These are phyloP conservation scores for Hoplostethus atlanticus DNA, from an alignment of 2,797 vertebrate species.

Conservation along the genomic window DNA sequence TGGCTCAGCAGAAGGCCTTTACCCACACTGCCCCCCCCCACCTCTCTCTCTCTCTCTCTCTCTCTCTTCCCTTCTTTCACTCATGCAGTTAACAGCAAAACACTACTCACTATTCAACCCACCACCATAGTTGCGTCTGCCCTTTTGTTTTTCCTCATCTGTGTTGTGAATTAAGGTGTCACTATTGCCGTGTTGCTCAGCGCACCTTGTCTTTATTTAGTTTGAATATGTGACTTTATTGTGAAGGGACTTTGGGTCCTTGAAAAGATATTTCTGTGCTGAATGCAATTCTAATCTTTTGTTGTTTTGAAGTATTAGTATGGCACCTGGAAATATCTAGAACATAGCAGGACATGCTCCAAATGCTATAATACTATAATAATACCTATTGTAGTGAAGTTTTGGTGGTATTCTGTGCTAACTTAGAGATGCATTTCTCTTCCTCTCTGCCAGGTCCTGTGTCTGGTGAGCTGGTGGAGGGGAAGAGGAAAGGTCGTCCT, in stretches of 20 bases:
- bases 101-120: background rate
- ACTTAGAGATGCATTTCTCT: slow-evolving; percentile 29
- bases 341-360: background rate
- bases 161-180: background rate
- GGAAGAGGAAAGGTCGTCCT: slow-evolving; percentile 93
- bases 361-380: background rate
- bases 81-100: background rate
- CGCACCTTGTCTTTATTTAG: slow-evolving; percentile 3
- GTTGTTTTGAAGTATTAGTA: background rate
- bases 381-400: background rate
- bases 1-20: slow-evolving; percentile 61
- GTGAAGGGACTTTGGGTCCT: background rate
- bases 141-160: background rate
- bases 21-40: slow-evolving; percentile 17
- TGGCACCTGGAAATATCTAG: slow-evolving; percentile 3
- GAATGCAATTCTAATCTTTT: background rate
- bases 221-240: background rate
- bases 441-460: slow-evolving; percentile 81
- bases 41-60: background rate
- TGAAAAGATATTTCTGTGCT: background rate
- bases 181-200: slow-evolving; percentile 2
- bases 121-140: background rate
- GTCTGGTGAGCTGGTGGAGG: slow-evolving; percentile 88
- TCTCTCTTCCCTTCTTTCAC: background rate
- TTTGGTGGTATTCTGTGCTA: background rate